These are phyloP conservation scores for Drosophila suzukii DNA, from an alignment of 1,140 invertebrate species.

Conservation along the genomic window DNA sequence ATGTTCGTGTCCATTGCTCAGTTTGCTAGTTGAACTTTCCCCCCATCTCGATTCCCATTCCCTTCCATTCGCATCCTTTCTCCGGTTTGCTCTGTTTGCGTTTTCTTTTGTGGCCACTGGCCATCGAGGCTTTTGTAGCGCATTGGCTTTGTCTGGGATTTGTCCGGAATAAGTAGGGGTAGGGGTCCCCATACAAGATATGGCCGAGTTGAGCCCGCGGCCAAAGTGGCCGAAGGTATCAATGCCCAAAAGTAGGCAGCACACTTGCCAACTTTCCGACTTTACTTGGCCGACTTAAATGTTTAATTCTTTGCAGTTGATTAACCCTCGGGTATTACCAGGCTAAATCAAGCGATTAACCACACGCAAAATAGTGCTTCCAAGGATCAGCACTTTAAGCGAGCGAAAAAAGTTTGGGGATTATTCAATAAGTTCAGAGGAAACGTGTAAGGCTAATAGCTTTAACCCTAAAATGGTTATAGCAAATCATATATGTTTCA, in stretches of 20 bases:
- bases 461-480: too few relatives aligned
- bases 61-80: conserved; percentile 18
- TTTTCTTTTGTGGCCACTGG: conserved; percentile 55
- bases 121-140: conserved; percentile 59
- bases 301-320: conserved; percentile 66
- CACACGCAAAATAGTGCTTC: conserved; percentile 40
- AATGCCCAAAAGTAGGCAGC: conserved; percentile 57
- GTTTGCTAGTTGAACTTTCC: conserved; percentile 67
- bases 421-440: not conserved
- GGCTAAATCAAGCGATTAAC: conserved; percentile 66
- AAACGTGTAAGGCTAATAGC: not conserved
- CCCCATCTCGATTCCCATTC: not conserved
- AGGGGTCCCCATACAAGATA: conserved; percentile 25
- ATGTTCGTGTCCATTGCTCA: conserved; percentile 68
- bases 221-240: conserved; percentile 49
- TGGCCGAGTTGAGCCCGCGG: conserved; percentile 2
- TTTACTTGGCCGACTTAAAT: conserved; percentile 58
- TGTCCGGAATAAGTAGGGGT: conserved; percentile 30
- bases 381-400: conserved; percentile 10
- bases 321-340: conserved; percentile 49
- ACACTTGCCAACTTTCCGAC: conserved; percentile 38
- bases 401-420: not conserved
- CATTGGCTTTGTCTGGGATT: conserved; percentile 76
- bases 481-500: too few relatives aligned
- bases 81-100: conserved; percentile 33